Base-by-base conservation (phyloP, 1,140 invertebrate genomes). In the Musca domestica region DNA sequence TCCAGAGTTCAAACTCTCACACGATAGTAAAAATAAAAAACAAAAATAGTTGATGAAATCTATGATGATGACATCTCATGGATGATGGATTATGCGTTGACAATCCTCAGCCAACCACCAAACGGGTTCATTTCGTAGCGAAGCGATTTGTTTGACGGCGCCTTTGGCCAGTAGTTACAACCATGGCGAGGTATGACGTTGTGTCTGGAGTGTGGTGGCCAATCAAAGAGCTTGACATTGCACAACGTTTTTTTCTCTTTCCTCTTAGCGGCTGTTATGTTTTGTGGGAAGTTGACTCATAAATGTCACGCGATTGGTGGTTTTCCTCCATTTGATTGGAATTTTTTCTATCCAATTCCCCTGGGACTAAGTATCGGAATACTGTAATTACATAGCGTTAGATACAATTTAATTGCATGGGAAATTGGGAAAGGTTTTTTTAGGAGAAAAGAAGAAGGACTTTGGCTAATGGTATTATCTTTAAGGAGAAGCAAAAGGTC, bases 211-310 rank as follows among this genome's bases (percentile, higher is more conserved):
- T 41, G 34, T 41, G 34, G 34, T 41, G 34, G 34, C 34, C 34
- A 12, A 41, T 10, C 5, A 41, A 41, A 41, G 34, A 5, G 6
- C 6, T 41, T 3, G 27, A 3, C 34, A 41, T 41, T 41, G 34
- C 34, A 41, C 34, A 41, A 41, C 34, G 4, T n/a, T n/a, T n/a
- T n/a, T n/a, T n/a, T n/a, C n/a, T n/a, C n/a, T n/a, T n/a, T n/a
- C n/a, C n/a, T n/a, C n/a, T n/a, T n/a, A n/a, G n/a, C n/a, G n/a
- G n/a, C 34, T 5, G 6, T 10, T 5, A 5, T 41, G 56, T 19
- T 30, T 61, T n/a, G 56, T 61, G 56, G 56, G 56, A 61, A 61
- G 56, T 61, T 41, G n/a, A 61, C n/a, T 61, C 56, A 61, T 41
- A 61, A 41, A 61, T 61, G 56, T 61, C 56, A 61, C 56, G 54